These are phyloP conservation scores for Hesperophylax magnus DNA, from an alignment of 1,140 invertebrate species.

Conservation along the genomic window DNA sequence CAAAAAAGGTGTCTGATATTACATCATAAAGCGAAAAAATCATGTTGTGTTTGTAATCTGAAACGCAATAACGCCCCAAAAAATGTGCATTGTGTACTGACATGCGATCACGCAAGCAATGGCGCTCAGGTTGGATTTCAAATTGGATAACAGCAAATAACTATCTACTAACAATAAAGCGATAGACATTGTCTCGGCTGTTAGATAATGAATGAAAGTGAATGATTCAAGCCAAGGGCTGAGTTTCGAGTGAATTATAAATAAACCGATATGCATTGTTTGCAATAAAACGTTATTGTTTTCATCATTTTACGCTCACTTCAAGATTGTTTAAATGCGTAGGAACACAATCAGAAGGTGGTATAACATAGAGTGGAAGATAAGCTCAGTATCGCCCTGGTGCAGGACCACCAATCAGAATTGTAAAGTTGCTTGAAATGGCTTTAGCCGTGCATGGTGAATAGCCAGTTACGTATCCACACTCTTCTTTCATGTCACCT, in stretches of 20 bases:
- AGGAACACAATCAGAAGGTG: too few relatives aligned
- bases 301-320: too few relatives aligned
- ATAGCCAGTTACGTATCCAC: too few relatives aligned
- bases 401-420: too few relatives aligned
- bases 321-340: too few relatives aligned
- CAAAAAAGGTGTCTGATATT: not conserved
- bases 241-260: not conserved
- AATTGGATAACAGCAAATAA: not conserved
- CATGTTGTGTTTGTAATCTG: slow-evolving; percentile 9
- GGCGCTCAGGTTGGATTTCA: not conserved
- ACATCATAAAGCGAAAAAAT: slow-evolving; percentile 3
- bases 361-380: too few relatives aligned
- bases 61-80: slow-evolving; percentile 23
- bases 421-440: too few relatives aligned
- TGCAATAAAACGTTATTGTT: too few relatives aligned
- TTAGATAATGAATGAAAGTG: slow-evolving; percentile 24
- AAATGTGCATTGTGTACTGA: not conserved
- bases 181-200: not conserved
- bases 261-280: too few relatives aligned
- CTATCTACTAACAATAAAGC: not conserved
- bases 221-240: slow-evolving; percentile 7
- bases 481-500: too few relatives aligned
- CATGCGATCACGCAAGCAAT: slow-evolving; percentile 2
- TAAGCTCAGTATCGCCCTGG: too few relatives aligned
- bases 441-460: too few relatives aligned